Evolutionary conservation across 2,888 invertebrate genomes (phyloP).

Genomic region (Trachelus troglodyta): DNA sequence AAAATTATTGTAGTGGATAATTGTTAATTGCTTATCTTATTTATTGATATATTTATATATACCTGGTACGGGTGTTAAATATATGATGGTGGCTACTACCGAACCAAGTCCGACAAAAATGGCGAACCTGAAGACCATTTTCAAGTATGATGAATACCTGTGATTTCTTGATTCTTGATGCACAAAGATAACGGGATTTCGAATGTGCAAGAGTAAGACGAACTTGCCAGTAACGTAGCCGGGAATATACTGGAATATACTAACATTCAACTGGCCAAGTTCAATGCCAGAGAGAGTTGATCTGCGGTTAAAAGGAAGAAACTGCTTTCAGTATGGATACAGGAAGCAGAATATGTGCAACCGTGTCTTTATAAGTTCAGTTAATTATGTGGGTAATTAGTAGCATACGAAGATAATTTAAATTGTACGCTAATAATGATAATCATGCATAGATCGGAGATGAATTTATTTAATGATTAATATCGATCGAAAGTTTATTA

Average conservation of each 20-base stretch:
- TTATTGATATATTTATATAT: constrained; percentile 33
- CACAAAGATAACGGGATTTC: constrained; percentile 18
- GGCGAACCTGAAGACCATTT: constrained; percentile 72
- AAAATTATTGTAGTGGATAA: no score
- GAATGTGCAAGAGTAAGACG: constrained; percentile 15
- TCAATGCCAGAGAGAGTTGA: constrained; percentile 63
- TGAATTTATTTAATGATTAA: background rate
- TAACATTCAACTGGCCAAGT: constrained; percentile 54
- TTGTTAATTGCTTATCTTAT: background rate
- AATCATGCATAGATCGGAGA: background rate
- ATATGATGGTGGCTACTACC: constrained; percentile 77
- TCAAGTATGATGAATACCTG: constrained; percentile 11
- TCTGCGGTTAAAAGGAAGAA: constrained; percentile 45
- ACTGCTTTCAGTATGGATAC: constrained; percentile 26
- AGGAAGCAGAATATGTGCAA: background rate
- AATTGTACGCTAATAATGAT: background rate
- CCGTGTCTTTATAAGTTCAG: background rate
- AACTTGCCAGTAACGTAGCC: constrained; percentile 56
- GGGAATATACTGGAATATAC: constrained; percentile 57
- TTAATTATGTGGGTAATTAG: background rate
- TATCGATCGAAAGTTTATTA: background rate
- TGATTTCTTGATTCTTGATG: background rate
- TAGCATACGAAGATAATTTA: background rate
- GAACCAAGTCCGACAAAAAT: constrained; percentile 75
- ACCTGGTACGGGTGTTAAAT: constrained; percentile 81